A percentile compares a stretch with the other conserved stretches of the same genome.
phyloP scores from a whole-genome alignment of 2,888 invertebrate genomes.

The Drosophila parthenogenetica region DNA sequence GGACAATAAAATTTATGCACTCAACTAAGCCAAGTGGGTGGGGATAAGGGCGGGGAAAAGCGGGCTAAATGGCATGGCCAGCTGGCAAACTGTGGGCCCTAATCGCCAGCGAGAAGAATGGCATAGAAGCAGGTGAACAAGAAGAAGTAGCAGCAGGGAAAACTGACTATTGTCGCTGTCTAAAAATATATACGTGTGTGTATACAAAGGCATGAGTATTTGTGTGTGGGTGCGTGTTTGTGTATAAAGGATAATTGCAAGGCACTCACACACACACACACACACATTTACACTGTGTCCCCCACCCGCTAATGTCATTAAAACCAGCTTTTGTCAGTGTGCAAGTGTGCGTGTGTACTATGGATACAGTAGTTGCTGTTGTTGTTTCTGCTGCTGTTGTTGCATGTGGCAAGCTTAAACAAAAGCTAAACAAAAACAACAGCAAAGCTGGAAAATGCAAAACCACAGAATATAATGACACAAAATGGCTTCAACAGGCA shows the following conservation, averaged over 20 bases:
- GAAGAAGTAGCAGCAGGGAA: not conserved
- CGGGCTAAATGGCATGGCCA: slow-evolving; percentile 66
- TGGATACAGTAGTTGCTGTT: slow-evolving; percentile 1
- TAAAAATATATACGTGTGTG: slow-evolving; percentile 20
- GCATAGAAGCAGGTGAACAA: not conserved
- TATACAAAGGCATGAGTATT: slow-evolving; percentile 6
- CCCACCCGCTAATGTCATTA: slow-evolving; percentile 65
- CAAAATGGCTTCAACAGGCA: slow-evolving; percentile 67
- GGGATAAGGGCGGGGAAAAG: not conserved
- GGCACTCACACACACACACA: slow-evolving; percentile 24
- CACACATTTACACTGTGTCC: slow-evolving; percentile 1
- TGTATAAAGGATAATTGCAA: slow-evolving; percentile 68
- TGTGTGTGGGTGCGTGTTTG: slow-evolving; percentile 17
- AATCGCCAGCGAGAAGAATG: slow-evolving; percentile 51
- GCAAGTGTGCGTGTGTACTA: slow-evolving; percentile 14
- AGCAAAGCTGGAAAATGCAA: slow-evolving; percentile 68
- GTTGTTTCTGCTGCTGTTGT: slow-evolving; percentile 4
- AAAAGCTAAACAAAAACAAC: slow-evolving; percentile 58
- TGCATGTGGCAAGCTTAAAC: slow-evolving; percentile 48
- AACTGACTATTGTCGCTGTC: slow-evolving; percentile 42
- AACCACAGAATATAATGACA: slow-evolving; percentile 75
- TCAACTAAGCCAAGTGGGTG: slow-evolving; percentile 36
- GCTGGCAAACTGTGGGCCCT: slow-evolving; percentile 70
- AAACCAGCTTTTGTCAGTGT: slow-evolving; percentile 50
- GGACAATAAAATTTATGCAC: slow-evolving; percentile 74